Conservation (phyloP, 2,113 vertebrate species). For the Arvicanthis niloticus region DNA sequence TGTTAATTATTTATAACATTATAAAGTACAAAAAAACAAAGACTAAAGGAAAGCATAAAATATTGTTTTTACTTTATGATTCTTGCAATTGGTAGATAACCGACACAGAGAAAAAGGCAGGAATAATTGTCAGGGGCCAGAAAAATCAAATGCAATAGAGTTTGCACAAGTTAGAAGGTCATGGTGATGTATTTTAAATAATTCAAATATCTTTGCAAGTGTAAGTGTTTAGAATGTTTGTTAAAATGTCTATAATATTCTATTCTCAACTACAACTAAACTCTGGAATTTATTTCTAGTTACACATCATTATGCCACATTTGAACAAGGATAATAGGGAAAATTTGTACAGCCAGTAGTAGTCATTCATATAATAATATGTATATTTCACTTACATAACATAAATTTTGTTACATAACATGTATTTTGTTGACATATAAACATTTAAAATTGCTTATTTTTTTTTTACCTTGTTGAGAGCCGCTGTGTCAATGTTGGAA, state of each 20-base stretch:
- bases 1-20: background rate
- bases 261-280: background rate
- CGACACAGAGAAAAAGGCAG: background rate
- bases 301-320: fast-evolving
- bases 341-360: fast-evolving
- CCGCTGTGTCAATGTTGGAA: too few species aligned
- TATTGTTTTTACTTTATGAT: background rate
- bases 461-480: too few species aligned
- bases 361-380: background rate
- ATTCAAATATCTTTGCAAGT: background rate
- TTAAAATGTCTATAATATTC: background rate
- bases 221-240: background rate
- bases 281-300: background rate
- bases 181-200: background rate
- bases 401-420: background rate
- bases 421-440: background rate
- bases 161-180: background rate
- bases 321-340: background rate
- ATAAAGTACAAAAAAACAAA: background rate
- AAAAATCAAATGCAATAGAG: background rate
- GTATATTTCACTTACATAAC: background rate
- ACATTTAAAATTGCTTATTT: background rate
- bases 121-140: background rate
- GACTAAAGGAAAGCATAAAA: background rate
- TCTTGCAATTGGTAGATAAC: background rate